A percentile compares a stretch with the other conserved stretches of the same genome.
phyloP scores from a whole-genome alignment of 2,888 invertebrate genomes.

The Liopterus haemorrhoidalis region DNA sequence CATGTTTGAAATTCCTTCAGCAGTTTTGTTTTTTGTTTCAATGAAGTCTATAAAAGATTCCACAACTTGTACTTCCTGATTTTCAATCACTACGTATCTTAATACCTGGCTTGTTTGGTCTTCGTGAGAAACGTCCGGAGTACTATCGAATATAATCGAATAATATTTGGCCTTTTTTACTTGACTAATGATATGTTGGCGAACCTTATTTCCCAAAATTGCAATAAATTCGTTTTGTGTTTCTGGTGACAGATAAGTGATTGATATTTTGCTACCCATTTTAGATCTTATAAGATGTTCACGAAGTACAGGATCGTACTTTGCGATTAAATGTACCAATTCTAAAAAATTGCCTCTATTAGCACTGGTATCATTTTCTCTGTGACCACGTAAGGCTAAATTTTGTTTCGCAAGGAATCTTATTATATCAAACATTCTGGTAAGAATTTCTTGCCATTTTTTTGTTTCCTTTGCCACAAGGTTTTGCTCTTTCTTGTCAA shows the following conservation, averaged over 20 bases:
- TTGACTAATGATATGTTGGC: constrained; percentile 21
- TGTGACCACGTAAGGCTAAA: constrained; percentile 25
- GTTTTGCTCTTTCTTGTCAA: constrained; percentile 28
- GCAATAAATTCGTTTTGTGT: constrained; percentile 25
- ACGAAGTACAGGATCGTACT: constrained; percentile 27
- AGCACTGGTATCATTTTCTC: constrained; percentile 17
- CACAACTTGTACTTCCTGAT: constrained; percentile 26
- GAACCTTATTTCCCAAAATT: constrained; percentile 19
- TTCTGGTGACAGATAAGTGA: constrained; percentile 26
- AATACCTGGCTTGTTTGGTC: no score
- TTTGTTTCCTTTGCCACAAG: constrained; percentile 21
- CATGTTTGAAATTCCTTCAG: constrained; percentile 29
- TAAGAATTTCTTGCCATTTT: constrained; percentile 24
- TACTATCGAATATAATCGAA: constrained; percentile 25
- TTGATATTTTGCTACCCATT: constrained; percentile 22
- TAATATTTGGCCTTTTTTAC: constrained; percentile 23
- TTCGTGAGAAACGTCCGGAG: constrained; percentile 26
- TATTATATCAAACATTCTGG: constrained; percentile 22
- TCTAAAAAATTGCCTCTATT: constrained; percentile 25
- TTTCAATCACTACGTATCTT: constrained; percentile 30
- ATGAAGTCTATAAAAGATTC: constrained; percentile 33
- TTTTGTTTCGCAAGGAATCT: constrained; percentile 26
- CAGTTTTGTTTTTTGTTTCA: constrained; percentile 33
- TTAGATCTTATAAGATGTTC: constrained; percentile 25
- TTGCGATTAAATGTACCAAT: constrained; percentile 23